These are phyloP conservation scores for Helicolenus hilgendorfi DNA, from an alignment of 2,797 vertebrate genomes.

Conservation along the genomic window DNA sequence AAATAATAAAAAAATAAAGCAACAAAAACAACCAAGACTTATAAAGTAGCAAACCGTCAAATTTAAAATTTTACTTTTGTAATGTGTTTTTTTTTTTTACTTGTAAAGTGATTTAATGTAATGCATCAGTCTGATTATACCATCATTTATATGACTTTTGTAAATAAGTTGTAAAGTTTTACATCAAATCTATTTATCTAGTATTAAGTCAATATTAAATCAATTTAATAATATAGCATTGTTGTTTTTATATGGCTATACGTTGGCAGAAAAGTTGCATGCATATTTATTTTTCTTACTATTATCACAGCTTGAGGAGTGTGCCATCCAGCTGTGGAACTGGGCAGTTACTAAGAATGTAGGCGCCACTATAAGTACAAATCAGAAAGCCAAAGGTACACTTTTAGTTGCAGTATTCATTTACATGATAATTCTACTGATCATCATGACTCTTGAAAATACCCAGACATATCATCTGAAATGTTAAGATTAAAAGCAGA, in stretches of 20 bases:
- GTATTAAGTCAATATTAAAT: background rate
- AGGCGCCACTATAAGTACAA: conserved; percentile 82
- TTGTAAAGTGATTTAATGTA: background rate
- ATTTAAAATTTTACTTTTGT: background rate
- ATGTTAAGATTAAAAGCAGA: background rate
- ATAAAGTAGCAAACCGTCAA: background rate
- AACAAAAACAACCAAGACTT: background rate
- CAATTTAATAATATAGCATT: background rate
- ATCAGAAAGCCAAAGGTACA: conserved; percentile 92
- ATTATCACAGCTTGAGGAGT: conserved; percentile 91
- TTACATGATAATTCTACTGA: background rate
- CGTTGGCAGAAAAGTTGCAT: background rate
- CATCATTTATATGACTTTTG: background rate
- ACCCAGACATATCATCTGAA: background rate
- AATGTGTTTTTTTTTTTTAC: background rate
- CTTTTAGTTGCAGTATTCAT: background rate
- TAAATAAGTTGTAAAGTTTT: background rate
- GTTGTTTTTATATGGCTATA: background rate
- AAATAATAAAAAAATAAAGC: background rate
- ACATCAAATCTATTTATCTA: background rate
- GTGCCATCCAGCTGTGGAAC: conserved; percentile 95
- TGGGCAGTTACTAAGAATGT: conserved; percentile 92
- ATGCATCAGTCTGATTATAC: background rate
- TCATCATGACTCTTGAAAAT: background rate
- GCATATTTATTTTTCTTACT: background rate